Percentiles rank a stretch among this genome's conserved stretches.
These are phyloP conservation scores for Xestia rhomboidea DNA, from an alignment of 2,888 invertebrate genomes.

Conservation along the genomic window DNA sequence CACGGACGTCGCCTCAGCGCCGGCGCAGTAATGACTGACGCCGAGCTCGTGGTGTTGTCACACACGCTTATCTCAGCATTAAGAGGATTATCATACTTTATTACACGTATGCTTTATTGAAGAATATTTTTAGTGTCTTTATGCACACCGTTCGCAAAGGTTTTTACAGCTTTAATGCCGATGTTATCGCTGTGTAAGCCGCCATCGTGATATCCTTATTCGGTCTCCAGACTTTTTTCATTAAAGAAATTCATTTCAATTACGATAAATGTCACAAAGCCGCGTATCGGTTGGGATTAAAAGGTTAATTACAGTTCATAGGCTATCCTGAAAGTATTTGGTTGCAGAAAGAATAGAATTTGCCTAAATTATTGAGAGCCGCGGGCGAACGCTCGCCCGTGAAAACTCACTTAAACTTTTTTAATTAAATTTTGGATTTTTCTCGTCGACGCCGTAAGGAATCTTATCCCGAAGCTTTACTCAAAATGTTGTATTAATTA, in stretches of 20 bases:
- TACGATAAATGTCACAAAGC: conserved; percentile 56
- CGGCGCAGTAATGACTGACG: conserved; percentile 71
- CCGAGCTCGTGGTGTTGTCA: conserved; percentile 49
- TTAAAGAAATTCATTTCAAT: conserved; percentile 44
- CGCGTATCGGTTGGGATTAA: conserved; percentile 64
- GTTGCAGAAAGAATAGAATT: conserved; percentile 83
- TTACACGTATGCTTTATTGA: conserved; percentile 33
- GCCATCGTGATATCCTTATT: conserved; percentile 8
- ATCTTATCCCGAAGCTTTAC: conserved; percentile 85
- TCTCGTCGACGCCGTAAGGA: conserved; percentile 79
- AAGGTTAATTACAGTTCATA: conserved; percentile 76
- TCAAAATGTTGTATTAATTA: conserved; percentile 89
- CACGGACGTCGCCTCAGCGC: conserved; percentile 63
- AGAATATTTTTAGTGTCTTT: conserved; percentile 32
- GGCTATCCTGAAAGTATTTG: conserved; percentile 74
- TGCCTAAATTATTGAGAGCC: conserved; percentile 85
- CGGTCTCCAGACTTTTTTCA: conserved; percentile 11
- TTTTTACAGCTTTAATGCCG: conserved; percentile 25
- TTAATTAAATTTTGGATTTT: conserved; percentile 90
- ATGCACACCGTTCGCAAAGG: conserved; percentile 5
- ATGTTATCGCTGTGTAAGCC: conserved; percentile 22
- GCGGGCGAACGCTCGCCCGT: conserved; percentile 84
- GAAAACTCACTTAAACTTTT: conserved; percentile 90
- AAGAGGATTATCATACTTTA: conserved; percentile 53
- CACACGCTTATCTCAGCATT: conserved; percentile 58